These are phyloP conservation scores for Gouania willdenowi DNA, from an alignment of 2,797 vertebrate genomes.

Conservation along the genomic window DNA sequence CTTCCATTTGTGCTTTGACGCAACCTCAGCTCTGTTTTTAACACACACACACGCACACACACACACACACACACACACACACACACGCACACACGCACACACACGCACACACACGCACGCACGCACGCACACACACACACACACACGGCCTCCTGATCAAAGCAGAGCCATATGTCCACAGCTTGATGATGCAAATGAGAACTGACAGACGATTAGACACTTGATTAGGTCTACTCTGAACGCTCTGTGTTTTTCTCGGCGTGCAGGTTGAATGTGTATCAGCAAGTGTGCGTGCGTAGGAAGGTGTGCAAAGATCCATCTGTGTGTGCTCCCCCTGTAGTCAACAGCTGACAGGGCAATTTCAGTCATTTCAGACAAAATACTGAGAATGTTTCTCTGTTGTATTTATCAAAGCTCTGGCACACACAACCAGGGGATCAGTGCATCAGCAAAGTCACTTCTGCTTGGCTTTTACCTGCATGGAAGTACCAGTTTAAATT, in stretches of 20 bases:
- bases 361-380: constrained; percentile 20
- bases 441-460: neutral
- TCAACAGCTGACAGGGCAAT: constrained; percentile 34
- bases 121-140: constrained; percentile 5
- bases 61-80: no score
- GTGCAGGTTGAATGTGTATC: constrained; percentile 12
- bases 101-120: constrained; percentile 3
- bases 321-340: constrained; percentile 19
- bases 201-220: constrained; percentile 59
- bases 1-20: no score
- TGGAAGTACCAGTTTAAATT: neutral
- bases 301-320: constrained; percentile 26
- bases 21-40: no score
- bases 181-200: constrained; percentile 40
- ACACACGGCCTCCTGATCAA: constrained; percentile 36
- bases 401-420: neutral
- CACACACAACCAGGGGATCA: neutral
- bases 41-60: no score
- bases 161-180: constrained; percentile 41
- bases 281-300: constrained; percentile 12
- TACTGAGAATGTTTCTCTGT: constrained; percentile 1
- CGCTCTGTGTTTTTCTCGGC: constrained; percentile 12
- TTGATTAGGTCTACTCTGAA: constrained; percentile 49
- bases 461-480: neutral
- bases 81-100: neutral